Conservation (phyloP, 23 tunicate genomes). For the Halocynthia aurantium region DNA sequence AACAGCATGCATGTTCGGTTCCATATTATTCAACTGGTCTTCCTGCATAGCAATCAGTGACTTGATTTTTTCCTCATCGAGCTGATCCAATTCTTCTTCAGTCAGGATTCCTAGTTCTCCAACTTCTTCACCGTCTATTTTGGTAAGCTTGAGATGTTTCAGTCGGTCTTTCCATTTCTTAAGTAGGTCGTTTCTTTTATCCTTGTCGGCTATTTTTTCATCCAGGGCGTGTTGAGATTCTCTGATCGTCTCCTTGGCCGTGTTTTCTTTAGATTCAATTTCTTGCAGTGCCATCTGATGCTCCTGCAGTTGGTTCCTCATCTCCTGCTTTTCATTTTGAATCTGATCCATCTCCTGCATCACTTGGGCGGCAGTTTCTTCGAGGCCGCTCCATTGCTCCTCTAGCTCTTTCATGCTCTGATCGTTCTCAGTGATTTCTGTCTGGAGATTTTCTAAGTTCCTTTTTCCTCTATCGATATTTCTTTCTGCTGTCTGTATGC, state of each 20-base stretch:
- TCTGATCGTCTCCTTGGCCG: neutral
- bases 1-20: constrained; percentile 70
- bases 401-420: constrained; percentile 39
- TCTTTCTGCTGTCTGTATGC: constrained; percentile 38
- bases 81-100: constrained; percentile 48
- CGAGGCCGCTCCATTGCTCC: constrained; percentile 58
- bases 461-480: constrained; percentile 41
- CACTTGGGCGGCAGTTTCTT: constrained; percentile 15
- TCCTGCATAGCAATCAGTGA: constrained; percentile 42
- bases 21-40: constrained; percentile 32
- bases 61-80: constrained; percentile 25
- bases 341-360: constrained; percentile 17
- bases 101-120: constrained; percentile 28
- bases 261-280: constrained; percentile 20
- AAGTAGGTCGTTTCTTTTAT: constrained; percentile 14
- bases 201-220: constrained; percentile 8
- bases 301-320: constrained; percentile 13
- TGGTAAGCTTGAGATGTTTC: constrained; percentile 45
- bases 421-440: constrained; percentile 41
- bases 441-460: constrained; percentile 28
- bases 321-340: constrained; percentile 17
- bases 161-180: constrained; percentile 17
- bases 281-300: constrained; percentile 18
- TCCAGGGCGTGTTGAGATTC: constrained; percentile 11
- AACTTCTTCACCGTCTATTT: constrained; percentile 55